Conservation (phyloP, 2,113 vertebrate genomes). For the Tenrec ecaudatus region DNA sequence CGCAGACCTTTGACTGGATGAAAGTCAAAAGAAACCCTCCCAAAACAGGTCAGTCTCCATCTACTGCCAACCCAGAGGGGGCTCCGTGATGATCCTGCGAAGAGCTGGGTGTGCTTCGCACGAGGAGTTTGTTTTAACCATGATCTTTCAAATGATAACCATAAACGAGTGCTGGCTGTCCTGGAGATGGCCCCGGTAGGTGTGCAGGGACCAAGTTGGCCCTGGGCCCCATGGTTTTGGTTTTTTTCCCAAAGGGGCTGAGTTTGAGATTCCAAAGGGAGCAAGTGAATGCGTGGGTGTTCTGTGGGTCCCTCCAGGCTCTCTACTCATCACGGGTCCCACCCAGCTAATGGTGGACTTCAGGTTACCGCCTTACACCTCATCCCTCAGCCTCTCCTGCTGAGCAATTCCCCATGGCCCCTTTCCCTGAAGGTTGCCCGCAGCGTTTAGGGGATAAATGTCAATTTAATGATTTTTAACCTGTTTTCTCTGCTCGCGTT, state of each 20-base stretch:
- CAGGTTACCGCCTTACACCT: conserved; percentile 79
- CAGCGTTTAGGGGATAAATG: conserved; percentile 71
- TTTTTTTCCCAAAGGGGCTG: background rate
- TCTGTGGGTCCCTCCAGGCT: conserved; percentile 77
- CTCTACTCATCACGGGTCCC: conserved; percentile 81
- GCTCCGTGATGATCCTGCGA: conserved; percentile 16
- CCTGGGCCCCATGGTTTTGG: background rate
- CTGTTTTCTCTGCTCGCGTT: conserved; percentile 43
- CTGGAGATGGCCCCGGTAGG: conserved; percentile 46
- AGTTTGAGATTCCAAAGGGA: conserved; percentile 25
- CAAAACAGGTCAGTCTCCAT: conserved; percentile 95
- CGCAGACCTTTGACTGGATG: conserved; percentile 99
- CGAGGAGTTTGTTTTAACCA: too few species aligned
- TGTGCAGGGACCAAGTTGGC: conserved; percentile 20
- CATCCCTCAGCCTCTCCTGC: conserved; percentile 78
- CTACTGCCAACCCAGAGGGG: background rate
- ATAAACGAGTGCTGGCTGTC: too few species aligned
- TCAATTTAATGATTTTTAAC: conserved; percentile 5
- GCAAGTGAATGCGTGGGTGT: background rate
- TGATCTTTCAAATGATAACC: too few species aligned
- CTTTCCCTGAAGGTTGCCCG: conserved; percentile 70
- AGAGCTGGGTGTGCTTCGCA: background rate
- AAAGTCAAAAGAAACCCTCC: conserved; percentile 99
- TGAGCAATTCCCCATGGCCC: conserved; percentile 66
- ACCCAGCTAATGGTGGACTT: conserved; percentile 75